Evolutionary conservation across 2,888 invertebrate genomes (phyloP), one percentile per base, ranked within the genome.

Genomic region (Andrena camellia): DNA sequence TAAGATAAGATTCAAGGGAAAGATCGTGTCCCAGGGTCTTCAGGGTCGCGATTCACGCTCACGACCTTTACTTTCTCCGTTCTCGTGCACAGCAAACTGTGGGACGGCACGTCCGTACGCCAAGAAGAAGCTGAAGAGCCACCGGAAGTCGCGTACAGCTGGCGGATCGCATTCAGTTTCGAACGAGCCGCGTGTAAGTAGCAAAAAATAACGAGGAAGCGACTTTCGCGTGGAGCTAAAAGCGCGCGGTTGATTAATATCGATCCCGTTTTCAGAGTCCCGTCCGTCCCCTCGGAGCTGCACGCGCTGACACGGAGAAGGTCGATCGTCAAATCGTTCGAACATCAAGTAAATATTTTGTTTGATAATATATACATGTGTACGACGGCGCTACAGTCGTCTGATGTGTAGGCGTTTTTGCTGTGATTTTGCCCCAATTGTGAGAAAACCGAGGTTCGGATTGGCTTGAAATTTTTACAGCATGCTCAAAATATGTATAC

Each of bases 1-100:
- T 92, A 90, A 91, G 89, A 82, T 57, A 81, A 83, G 79, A 84
- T 80, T 81, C 85, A 82, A 86, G 86, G 85, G 85, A 88, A 76
- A 66, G 35, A 66, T 68, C 75, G 79, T 74, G 74, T 81, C 78
- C 64, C 86, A 85, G 87, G 90, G 91, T 92, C 90, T 80, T 71
- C 85, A 90, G 91, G 93, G 92, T 93, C 92, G 88, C 84, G 79
- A 87, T 84, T 86, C 89, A 78, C 88, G 87, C 86, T 87, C 90
- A 83, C 88, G 90, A 91, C 91, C 91, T 90, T 91, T 90, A 91
- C 91, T 91, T 91, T 91, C 91, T 87, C 91, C 86, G 75, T 60
- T 81, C 77, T 77, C 75, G 68, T 75, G 64, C 52, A 8, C 57
- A 69, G n/a, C 35, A 63, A 76, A 69, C 76, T 60, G 81, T 69